phyloP scores from a whole-genome alignment of 2,797 vertebrate genomes.

The Hydrocynus forskahlii region DNA sequence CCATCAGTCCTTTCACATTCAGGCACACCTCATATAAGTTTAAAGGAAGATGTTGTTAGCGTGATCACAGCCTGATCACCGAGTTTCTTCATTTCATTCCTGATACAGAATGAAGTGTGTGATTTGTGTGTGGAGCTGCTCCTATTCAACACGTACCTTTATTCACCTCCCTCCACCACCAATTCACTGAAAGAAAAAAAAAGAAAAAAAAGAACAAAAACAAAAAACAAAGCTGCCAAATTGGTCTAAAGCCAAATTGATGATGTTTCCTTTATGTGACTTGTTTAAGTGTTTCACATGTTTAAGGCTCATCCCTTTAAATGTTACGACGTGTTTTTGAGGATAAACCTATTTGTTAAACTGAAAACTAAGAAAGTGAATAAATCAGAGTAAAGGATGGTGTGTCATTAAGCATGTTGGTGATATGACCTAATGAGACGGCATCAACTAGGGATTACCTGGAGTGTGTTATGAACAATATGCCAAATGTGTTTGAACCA shows the following conservation, averaged over 20 bases:
- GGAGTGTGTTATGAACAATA: background rate
- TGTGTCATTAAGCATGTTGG: constrained; percentile 10
- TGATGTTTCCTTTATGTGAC: constrained; percentile 67
- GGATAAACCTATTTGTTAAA: constrained; percentile 71
- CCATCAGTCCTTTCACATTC: constrained; percentile 18
- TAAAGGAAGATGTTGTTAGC: background rate
- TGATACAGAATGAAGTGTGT: background rate
- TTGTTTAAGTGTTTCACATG: constrained; percentile 75
- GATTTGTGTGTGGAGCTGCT: constrained; percentile 33
- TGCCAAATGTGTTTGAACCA: background rate
- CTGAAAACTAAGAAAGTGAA: constrained; percentile 49
- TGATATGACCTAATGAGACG: background rate
- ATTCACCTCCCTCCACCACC: constrained; percentile 55
- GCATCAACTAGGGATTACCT: background rate
- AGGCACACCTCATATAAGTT: background rate
- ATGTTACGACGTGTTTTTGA: constrained; percentile 74
- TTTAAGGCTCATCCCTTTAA: constrained; percentile 70
- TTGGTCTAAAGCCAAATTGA: constrained; percentile 70
- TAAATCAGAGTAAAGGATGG: constrained; percentile 26
- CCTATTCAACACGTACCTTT: constrained; percentile 58
- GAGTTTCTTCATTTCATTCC: background rate
- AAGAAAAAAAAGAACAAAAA: background rate
- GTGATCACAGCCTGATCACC: background rate
- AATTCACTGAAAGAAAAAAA: constrained; percentile 33
- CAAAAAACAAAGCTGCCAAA: constrained; percentile 72